Percentiles rank a stretch among this genome's conserved stretches.
Evolutionary conservation across 2,797 vertebrate species (phyloP).

Genomic region (Xenops minutus): DNA sequence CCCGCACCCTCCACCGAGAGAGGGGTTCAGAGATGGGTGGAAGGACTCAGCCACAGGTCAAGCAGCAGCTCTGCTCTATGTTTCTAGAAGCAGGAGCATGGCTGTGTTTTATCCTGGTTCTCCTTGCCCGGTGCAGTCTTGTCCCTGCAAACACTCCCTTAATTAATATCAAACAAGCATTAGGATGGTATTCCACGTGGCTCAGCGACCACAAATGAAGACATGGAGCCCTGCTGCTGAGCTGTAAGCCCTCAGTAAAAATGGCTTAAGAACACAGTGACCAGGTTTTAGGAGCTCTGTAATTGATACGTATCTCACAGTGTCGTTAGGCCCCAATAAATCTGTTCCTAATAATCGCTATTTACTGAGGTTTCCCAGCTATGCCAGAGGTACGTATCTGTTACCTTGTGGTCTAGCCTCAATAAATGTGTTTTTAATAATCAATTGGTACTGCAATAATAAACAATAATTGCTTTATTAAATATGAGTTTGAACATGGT

Average conservation of each 20-base stretch:
- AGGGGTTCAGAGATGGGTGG: not conserved
- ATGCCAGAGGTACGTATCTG: slow-evolving; percentile 69
- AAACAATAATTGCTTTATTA: slow-evolving; percentile 71
- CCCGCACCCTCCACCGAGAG: accelerated
- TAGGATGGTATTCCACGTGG: not conserved
- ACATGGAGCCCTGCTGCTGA: slow-evolving; percentile 35
- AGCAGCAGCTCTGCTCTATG: not conserved
- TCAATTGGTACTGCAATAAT: slow-evolving; percentile 73
- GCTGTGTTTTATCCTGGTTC: not conserved
- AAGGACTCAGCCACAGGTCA: not conserved
- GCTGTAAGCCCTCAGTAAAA: slow-evolving; percentile 53
- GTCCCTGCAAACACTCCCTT: not conserved
- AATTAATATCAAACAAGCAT: slow-evolving; percentile 39
- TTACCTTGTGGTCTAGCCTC: slow-evolving; percentile 73
- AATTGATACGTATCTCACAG: slow-evolving; percentile 63
- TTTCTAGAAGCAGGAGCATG: not conserved
- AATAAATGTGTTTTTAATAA: slow-evolving; percentile 79
- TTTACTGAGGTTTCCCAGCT: slow-evolving; percentile 73
- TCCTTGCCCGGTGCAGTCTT: not conserved
- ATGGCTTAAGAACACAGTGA: slow-evolving; percentile 22
- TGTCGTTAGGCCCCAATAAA: slow-evolving; percentile 63
- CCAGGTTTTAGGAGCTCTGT: slow-evolving; percentile 70
- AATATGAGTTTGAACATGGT: slow-evolving; percentile 41
- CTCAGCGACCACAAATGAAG: slow-evolving; percentile 23
- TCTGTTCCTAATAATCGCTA: slow-evolving; percentile 76